phyloP scores from a whole-genome alignment of 2,888 invertebrate species.

The Metallyticus violacea region DNA sequence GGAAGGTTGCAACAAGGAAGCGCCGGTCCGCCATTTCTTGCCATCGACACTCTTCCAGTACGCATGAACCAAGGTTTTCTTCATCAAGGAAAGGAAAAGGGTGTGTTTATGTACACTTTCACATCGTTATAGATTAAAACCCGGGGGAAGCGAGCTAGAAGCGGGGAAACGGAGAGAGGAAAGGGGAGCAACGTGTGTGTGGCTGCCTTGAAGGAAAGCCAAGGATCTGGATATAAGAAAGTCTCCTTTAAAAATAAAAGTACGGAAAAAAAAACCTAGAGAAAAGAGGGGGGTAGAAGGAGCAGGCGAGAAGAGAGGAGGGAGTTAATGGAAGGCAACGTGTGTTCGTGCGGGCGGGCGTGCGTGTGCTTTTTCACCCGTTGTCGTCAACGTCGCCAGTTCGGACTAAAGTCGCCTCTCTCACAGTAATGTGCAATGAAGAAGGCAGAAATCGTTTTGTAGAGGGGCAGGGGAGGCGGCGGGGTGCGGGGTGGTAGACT shows the following conservation, averaged over 20 bases:
- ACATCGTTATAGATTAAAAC: conserved; percentile 21
- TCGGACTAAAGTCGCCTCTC: conserved; percentile 2
- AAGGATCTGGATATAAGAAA: not conserved
- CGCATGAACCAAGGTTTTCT: conserved; percentile 14
- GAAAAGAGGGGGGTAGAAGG: not conserved
- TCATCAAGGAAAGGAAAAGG: conserved; percentile 10
- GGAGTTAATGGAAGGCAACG: conserved; percentile 20
- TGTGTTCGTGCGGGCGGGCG: conserved; percentile 24
- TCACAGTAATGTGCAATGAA: conserved; percentile 32
- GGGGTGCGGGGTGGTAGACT: conserved; percentile 35
- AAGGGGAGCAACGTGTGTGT: conserved; percentile 16
- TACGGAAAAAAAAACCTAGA: not conserved
- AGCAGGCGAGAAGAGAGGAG: conserved; percentile 1
- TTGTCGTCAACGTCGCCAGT: not conserved
- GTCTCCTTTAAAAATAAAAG: not conserved
- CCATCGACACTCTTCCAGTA: conserved; percentile 11
- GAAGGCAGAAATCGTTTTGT: conserved; percentile 37
- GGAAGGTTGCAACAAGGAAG: not conserved
- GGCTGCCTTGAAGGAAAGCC: not conserved
- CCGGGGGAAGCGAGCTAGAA: not conserved
- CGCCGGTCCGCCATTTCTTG: conserved; percentile 6
- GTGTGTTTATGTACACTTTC: conserved; percentile 19
- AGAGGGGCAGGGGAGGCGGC: conserved; percentile 11
- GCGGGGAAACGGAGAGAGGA: conserved; percentile 3
- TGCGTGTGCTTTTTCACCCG: conserved; percentile 10